These are phyloP conservation scores for Cenopis cana DNA, from an alignment of 2,888 invertebrate species.

Conservation along the genomic window DNA sequence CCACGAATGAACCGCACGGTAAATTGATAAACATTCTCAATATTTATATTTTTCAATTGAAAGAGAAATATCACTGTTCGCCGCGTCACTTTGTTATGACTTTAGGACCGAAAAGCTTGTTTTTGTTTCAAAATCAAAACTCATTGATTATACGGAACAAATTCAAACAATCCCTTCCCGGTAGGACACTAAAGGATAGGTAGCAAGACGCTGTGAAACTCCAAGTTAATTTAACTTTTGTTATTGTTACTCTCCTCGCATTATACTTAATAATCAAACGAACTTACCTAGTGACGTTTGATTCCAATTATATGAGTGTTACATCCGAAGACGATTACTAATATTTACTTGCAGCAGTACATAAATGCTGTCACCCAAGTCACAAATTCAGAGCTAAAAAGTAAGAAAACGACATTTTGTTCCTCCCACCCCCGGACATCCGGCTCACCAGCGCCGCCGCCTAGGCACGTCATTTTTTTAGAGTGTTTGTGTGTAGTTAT, in stretches of 20 bases:
- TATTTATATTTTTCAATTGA: constrained; percentile 1
- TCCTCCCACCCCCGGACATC: too few relatives aligned
- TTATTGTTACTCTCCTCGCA: not conserved
- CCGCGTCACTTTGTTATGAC: not conserved
- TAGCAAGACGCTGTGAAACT: not conserved
- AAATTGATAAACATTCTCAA: constrained; percentile 9
- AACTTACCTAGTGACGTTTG: too few relatives aligned
- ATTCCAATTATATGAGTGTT: too few relatives aligned
- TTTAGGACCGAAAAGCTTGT: constrained; percentile 3
- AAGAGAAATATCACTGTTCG: constrained; percentile 11
- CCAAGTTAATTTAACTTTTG: constrained; percentile 20
- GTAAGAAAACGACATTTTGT: too few relatives aligned
- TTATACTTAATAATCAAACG: too few relatives aligned
- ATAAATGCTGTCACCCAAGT: too few relatives aligned
- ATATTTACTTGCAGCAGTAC: too few relatives aligned
- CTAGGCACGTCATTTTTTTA: too few relatives aligned
- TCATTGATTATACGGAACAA: constrained; percentile 33
- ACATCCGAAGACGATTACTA: too few relatives aligned
- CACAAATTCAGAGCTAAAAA: too few relatives aligned
- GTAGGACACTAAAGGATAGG: constrained; percentile 5
- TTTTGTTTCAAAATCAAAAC: constrained; percentile 16
- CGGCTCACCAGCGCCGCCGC: too few relatives aligned
- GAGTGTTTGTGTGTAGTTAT: too few relatives aligned
- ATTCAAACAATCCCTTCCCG: constrained; percentile 15
- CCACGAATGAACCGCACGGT: not conserved